A percentile compares a stretch with the other conserved stretches of the same genome.
These are phyloP conservation scores for Megaleporinus macrocephalus DNA, from an alignment of 2,113 vertebrate species.

Conservation along the genomic window DNA sequence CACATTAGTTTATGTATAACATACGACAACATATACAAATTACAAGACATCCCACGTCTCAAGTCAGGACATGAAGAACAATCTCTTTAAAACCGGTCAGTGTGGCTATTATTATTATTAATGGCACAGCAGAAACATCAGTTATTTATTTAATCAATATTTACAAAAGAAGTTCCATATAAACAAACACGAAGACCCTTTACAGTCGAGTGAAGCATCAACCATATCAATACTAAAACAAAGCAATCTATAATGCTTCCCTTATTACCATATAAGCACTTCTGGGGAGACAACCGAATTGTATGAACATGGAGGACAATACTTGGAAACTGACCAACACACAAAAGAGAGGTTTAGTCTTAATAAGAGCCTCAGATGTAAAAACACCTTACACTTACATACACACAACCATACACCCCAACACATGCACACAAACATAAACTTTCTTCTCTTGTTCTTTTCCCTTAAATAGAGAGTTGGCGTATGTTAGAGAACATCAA, in stretches of 20 bases:
- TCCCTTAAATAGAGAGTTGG: conserved; percentile 41
- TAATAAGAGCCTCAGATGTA: not conserved
- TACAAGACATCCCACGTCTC: conserved; percentile 56
- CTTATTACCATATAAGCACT: not conserved
- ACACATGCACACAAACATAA: not conserved
- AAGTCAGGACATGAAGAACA: conserved; percentile 53
- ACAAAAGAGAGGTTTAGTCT: too few species aligned
- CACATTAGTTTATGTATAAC: conserved; percentile 69
- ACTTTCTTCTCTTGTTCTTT: not conserved
- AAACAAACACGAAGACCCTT: not conserved
- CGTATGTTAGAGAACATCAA: not conserved
- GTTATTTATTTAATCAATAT: not conserved
- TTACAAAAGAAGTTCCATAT: not conserved
- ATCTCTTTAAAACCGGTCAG: too few species aligned
- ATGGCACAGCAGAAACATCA: not conserved
- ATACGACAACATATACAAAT: conserved; percentile 63
- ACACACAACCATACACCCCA: not conserved
- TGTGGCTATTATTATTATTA: not conserved
- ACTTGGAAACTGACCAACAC: not conserved
- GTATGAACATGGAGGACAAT: not conserved
- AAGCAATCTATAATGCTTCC: conserved; percentile 24
- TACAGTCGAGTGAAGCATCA: not conserved
- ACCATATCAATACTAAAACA: not conserved
- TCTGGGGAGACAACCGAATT: not conserved
- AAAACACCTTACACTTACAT: not conserved